Base-by-base conservation (phyloP, 2,888 invertebrate genomes). In the Acrobasis consociella region DNA sequence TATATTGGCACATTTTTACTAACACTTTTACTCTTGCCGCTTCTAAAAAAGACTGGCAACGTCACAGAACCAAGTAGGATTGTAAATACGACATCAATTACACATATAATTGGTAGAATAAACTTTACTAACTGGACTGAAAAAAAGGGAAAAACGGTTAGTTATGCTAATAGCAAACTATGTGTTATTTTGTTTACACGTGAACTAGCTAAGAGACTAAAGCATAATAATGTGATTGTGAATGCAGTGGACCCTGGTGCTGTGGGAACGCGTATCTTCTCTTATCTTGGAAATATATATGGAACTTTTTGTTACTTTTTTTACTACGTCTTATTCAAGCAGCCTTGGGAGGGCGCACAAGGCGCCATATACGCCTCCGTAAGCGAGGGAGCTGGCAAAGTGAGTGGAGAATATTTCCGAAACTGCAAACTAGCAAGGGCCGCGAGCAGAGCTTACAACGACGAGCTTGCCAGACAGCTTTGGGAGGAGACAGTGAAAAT, bases 21-120 rank as follows among this genome's bases (percentile, higher is more conserved):
- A 51, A 97, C 97, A 0, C 96, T 97, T 82, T 93, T 98, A 22
- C 90, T 98, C n/a, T 94, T 96, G 67, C 96, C 96, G 85, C 81
- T 96, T 50, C 73, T 96, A 67, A 95, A 95, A 81, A 93, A 92
- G 73, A 46, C 67, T 5, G 68, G 68, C 11, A 59, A n/a, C 8
- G 51, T 55, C 10, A 94, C 95, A 8, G 89, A 91, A 0, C 94
- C 95, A 0, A 93, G 95, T 49, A 93, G 96, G 46, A 94, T 96
- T 0, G 93, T 96, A 0, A 93, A 95, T 5, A 95, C 96, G 0
- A 95, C 96, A 0, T 96, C 96, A 0, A 93, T 94, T 70, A 80
- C 95, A 9, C 96, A 96, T 78, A 90, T 17, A 8, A 1, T 49
- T 1, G 50, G 56, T 2, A 17, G 7, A 10, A 11, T 49, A 11